phyloP scores from a whole-genome alignment of 2,888 invertebrate genomes.

The Timandra comae region DNA sequence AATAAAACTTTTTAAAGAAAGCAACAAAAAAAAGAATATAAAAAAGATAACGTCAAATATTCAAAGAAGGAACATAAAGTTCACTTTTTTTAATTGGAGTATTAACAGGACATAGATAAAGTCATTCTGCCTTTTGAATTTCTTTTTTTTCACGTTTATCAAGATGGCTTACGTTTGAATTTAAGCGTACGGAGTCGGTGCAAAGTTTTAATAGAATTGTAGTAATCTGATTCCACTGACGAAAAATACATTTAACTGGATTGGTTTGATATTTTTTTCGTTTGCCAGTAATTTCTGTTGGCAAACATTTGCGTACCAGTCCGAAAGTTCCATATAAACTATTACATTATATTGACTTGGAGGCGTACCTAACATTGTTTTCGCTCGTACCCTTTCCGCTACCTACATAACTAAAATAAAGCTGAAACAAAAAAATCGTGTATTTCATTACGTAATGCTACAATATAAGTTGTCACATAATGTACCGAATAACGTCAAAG shows the following conservation, averaged over 20 bases:
- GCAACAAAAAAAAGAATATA: slow-evolving; percentile 27
- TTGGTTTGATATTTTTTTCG: slow-evolving; percentile 8
- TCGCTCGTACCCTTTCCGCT: slow-evolving; percentile 15
- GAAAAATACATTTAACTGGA: slow-evolving; percentile 52
- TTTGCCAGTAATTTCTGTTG: no score
- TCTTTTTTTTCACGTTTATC: slow-evolving; percentile 58
- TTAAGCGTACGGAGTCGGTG: slow-evolving; percentile 63
- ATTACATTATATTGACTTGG: no score
- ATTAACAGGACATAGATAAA: slow-evolving; percentile 71
- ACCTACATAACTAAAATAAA: slow-evolving; percentile 2
- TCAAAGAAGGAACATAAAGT: slow-evolving; percentile 44
- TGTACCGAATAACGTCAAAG: slow-evolving; percentile 38
- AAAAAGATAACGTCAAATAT: slow-evolving; percentile 38
- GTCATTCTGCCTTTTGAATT: slow-evolving; percentile 49
- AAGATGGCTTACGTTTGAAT: slow-evolving; percentile 72
- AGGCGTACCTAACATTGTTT: not conserved
- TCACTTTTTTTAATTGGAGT: slow-evolving; percentile 68
- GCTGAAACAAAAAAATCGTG: slow-evolving; percentile 31
- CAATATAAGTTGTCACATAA: slow-evolving; percentile 21
- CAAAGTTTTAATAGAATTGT: slow-evolving; percentile 72
- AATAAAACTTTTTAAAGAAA: no score
- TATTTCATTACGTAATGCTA: slow-evolving; percentile 38
- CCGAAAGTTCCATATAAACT: no score
- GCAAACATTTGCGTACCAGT: no score
- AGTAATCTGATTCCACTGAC: slow-evolving; percentile 58